Conservation (phyloP, 1,140 invertebrate genomes). For the Cepaea nemoralis region DNA sequence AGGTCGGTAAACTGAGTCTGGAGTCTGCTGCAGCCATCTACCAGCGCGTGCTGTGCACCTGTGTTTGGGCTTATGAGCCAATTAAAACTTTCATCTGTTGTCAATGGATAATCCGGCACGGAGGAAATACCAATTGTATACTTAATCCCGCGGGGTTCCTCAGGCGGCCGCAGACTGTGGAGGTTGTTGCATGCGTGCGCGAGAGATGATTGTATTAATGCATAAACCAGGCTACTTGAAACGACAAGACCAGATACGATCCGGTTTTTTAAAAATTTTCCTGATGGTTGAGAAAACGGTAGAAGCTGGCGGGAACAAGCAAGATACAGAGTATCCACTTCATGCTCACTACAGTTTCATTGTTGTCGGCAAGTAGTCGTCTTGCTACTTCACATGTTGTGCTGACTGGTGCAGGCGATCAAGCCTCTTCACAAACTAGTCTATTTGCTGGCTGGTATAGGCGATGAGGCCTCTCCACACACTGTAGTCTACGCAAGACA, state of each 20-base stretch:
- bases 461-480: too few species aligned
- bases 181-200: constrained; percentile 14
- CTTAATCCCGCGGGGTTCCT: constrained; percentile 19
- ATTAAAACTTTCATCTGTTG: constrained; percentile 29
- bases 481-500: too few species aligned
- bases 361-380: too few species aligned
- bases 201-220: constrained; percentile 5
- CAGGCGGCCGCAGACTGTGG: background rate
- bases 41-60: background rate
- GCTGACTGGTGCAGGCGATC: too few species aligned
- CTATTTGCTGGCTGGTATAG: too few species aligned
- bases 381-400: too few species aligned
- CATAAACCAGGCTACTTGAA: background rate
- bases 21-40: background rate
- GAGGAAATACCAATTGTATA: constrained; percentile 9
- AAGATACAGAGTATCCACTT: too few species aligned
- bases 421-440: too few species aligned
- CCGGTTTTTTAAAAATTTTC: too few species aligned
- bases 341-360: too few species aligned
- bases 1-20: background rate
- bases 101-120: constrained; percentile 11
- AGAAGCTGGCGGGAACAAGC: too few species aligned
- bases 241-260: background rate
- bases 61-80: constrained; percentile 4
- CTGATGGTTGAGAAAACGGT: too few species aligned